Evolutionary conservation across 2,113 vertebrate species (phyloP), one percentile per base, ranked within the genome.

Genomic region (Pseudorectes ferrugineus): DNA sequence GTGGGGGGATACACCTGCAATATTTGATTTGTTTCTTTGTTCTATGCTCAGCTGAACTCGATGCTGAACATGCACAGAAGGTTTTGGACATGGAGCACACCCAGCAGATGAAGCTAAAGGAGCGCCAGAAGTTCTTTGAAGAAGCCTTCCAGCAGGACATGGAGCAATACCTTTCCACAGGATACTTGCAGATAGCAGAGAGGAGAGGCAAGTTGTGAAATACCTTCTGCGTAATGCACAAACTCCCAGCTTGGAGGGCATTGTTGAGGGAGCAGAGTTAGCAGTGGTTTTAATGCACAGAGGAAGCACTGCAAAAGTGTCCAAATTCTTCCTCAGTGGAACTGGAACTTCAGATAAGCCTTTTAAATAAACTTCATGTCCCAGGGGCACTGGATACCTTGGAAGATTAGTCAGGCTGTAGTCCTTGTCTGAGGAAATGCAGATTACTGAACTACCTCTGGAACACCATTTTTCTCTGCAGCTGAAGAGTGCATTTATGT

Each of bases 121-220:
- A 99, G 51, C 98, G 99, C 55, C 99, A 99, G 98, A 99, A 99
- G 97, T 99, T 99, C 95, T 99, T 99, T 48, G 99, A 99, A 97
- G 99, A 99, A 93, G 99, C 99, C 55, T 99, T 99, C 94, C 99
- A 99, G 97, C 99, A 99, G 95, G 99, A 99, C 95, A 99, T 99
- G 99, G 99, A 99, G 88, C 99, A 99, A 54, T 99, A 99, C 95
- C 98, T 99, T 48, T 99, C 99, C 61, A 99, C 99, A 0, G 99
- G 99, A 33, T 99, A 99, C 97, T 97, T 99, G 96, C 99, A 99
- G 98, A 99, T 99, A 82, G 96, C 98, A 1, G 99, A 99, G 97
- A 98, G 99, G 85, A 98, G 99, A 98, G 99, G 99, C 98, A 98
- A 99, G 98, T 96, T 15, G 29, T 70, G 22, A 45, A 38, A 45